Conservation (phyloP, 2,797 vertebrate genomes). For the Erethizon dorsatum region DNA sequence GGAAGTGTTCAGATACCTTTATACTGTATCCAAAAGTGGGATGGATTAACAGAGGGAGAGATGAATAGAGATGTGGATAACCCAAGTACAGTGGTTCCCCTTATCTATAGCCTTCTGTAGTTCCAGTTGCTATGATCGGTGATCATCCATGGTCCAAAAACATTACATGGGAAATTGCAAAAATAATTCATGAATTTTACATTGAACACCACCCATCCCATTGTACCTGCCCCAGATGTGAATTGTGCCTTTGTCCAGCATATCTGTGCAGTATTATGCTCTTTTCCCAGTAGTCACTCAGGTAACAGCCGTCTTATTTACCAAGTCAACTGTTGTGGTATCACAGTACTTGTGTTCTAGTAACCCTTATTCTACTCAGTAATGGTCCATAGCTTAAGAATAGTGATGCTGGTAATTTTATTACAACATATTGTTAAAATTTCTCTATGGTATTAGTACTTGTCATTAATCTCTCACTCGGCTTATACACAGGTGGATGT, state of each 20-base stretch:
- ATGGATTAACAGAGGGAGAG: neutral
- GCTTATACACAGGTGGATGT: neutral
- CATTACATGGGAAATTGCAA: neutral
- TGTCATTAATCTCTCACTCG: too few species aligned
- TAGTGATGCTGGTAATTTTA: neutral
- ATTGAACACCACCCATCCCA: too few species aligned
- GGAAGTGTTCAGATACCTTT: neutral
- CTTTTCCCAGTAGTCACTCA: neutral
- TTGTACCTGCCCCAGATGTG: accelerated
- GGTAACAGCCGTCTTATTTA: too few species aligned
- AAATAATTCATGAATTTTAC: neutral
- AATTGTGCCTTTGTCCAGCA: too few species aligned
- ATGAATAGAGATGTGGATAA: neutral
- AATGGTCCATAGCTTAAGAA: neutral
- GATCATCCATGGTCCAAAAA: neutral
- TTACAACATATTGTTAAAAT: neutral
- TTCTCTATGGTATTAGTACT: neutral
- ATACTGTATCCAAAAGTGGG: neutral
- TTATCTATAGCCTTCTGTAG: neutral
- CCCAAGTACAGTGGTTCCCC: neutral
- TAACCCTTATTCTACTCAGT: too few species aligned
- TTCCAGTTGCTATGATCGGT: neutral
- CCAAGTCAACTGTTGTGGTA: too few species aligned
- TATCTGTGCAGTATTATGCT: neutral
- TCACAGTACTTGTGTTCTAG: neutral